phyloP scores from a whole-genome alignment of 2,797 vertebrate genomes.

The Zenarchopterus dispar region DNA sequence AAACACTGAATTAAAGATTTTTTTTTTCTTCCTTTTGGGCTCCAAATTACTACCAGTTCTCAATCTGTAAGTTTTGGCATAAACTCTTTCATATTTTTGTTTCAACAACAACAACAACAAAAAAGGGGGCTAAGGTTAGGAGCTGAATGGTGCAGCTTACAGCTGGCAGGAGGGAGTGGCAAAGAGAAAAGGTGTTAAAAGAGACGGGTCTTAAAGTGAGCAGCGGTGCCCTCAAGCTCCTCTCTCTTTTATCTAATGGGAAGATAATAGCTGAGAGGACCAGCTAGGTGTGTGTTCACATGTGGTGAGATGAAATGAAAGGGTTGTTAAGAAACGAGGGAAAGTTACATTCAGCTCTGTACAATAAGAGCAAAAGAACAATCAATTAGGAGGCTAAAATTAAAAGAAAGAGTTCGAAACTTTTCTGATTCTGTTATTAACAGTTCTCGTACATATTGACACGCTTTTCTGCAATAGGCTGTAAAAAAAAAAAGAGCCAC shows the following conservation, averaged over 20 bases:
- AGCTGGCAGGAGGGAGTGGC: constrained; percentile 53
- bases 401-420: not conserved
- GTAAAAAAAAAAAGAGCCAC: no score
- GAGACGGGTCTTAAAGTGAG: constrained; percentile 56
- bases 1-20: no score
- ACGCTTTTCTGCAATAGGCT: no score
- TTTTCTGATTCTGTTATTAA: not conserved
- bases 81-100: constrained; percentile 14
- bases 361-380: constrained; percentile 3
- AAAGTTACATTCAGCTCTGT: not conserved
- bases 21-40: not conserved
- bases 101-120: constrained; percentile 5
- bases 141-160: constrained; percentile 47
- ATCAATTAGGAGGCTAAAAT: not conserved
- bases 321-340: not conserved
- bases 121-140: constrained; percentile 2
- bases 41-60: constrained; percentile 11
- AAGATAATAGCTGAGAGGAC: constrained; percentile 53
- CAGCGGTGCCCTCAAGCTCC: constrained; percentile 48
- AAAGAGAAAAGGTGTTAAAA: constrained; percentile 56
- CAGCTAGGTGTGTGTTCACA: constrained; percentile 13
- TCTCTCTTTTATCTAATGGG: constrained; percentile 58
- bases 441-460: no score
- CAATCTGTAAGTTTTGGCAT: constrained; percentile 8
- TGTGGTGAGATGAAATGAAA: constrained; percentile 14